Base-by-base conservation (phyloP, 1,140 invertebrate species). In the Tenebrio molitor region DNA sequence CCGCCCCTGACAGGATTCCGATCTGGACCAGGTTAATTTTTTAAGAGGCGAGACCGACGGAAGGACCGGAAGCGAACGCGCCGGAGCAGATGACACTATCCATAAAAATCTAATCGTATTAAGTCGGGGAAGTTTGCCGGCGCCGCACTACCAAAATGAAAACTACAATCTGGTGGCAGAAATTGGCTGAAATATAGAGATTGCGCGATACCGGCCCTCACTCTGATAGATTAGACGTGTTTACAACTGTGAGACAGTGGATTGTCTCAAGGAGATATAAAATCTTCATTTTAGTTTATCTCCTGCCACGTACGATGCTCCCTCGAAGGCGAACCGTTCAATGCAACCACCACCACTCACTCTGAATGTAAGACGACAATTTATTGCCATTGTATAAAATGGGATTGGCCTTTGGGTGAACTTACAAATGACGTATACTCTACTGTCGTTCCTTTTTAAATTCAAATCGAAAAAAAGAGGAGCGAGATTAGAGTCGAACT, bases 81-180 rank as follows among this genome's bases (percentile, higher is more conserved):
- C 53, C 64, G 72, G 74, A 77, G 75, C 78, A 80, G 74, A 79
- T 78, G 79, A 79, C 78, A 79, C 74, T 78, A 74, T 78, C 79
- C 79, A 80, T 80, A 80, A 80, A 80, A 80, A 79, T 80, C 75
- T 80, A 80, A 80, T 80, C 78, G 77, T 80, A 80, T 80, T 80
- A 80, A 79, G 71, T 77, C 19, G 62, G 44, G 41, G 50, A 76
- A 78, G 75, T 77, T 78, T 46, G 46, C 50, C 66, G 77, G 75
- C 73, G 77, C 71, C 63, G 64, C 15, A 25, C 44, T 17, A 16
- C 33, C 15, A 36, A 71, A 74, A 73, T 73, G 63, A 74, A 71
- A 77, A 75, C 69, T 62, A 39, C 65, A 67, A 71, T 46, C 65
- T 74, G 46, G 39, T 53, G 12, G 36, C 50, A 58, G 21, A 66